These are phyloP conservation scores for Choristoneura fumiferana DNA, from an alignment of 1,140 invertebrate species.

Conservation along the genomic window DNA sequence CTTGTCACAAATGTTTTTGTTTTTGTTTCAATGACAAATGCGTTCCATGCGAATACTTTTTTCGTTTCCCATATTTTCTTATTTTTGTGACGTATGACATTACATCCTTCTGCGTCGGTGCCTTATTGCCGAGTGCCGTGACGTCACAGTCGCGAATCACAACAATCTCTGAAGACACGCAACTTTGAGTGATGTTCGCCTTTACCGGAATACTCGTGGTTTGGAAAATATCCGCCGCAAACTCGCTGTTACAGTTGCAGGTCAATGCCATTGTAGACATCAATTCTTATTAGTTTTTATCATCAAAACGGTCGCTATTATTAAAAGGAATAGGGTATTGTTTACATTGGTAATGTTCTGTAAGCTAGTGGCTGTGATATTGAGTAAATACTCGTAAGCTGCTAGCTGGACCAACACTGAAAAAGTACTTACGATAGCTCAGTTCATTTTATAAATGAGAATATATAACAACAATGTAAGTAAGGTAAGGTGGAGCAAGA, in stretches of 20 bases:
- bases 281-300: too few relatives aligned
- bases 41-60: slow-evolving; percentile 6
- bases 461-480: too few relatives aligned
- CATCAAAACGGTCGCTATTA: too few relatives aligned
- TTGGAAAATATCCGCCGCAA: background rate
- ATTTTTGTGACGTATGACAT: slow-evolving; percentile 15
- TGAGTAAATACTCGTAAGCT: too few relatives aligned
- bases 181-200: slow-evolving; percentile 13
- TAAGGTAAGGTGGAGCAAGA: too few relatives aligned
- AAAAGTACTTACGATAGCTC: too few relatives aligned
- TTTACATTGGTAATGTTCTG: too few relatives aligned
- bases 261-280: background rate
- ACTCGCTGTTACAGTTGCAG: background rate
- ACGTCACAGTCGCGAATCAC: slow-evolving; percentile 9
- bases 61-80: slow-evolving; percentile 1
- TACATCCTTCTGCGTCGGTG: slow-evolving; percentile 15
- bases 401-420: too few relatives aligned
- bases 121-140: slow-evolving; percentile 10
- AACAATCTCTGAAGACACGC: slow-evolving; percentile 13
- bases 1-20: slow-evolving; percentile 14
- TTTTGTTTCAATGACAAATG: slow-evolving; percentile 7
- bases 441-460: too few relatives aligned
- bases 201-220: background rate
- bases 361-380: too few relatives aligned
- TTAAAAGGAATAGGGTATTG: too few relatives aligned